Conservation (phyloP, 2,113 vertebrate genomes). For the Ovis aries region ARS-UI_Ramb_v3.0 NC_056054.1:111941501-111942000, state of each 20-base stretch:
- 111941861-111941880: conserved; percentile 24
- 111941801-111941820: background rate
- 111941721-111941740: background rate
- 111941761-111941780: background rate
- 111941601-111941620: background rate
- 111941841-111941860: background rate
- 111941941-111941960: background rate
- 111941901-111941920: conserved; percentile 29
- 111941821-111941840: background rate
- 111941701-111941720: background rate
- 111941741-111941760: background rate
- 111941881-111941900: background rate
- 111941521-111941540: background rate
- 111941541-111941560: background rate
- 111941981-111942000: background rate
- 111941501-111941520: background rate
- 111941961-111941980: conserved; percentile 52
- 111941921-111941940: conserved; percentile 50
- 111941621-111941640: background rate
- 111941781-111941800: background rate
- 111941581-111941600: background rate
- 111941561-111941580: background rate
- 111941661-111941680: background rate
- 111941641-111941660: background rate
- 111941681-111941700: background rate